Evolutionary conservation across 2,888 invertebrate species (phyloP).

Genomic region (Blomia tropicalis): DNA sequence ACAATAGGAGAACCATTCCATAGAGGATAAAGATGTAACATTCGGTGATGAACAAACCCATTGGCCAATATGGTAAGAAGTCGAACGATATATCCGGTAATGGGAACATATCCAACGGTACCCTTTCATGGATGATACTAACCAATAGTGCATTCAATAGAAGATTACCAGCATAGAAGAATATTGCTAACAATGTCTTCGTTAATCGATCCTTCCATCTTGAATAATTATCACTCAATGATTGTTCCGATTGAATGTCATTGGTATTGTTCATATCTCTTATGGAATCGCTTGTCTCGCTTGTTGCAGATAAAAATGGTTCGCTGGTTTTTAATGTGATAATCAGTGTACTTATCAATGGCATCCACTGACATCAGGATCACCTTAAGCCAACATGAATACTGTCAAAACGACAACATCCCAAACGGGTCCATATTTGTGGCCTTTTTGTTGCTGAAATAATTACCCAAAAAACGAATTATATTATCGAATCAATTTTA

Average conservation of each 20-base stretch:
- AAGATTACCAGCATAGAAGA: constrained; percentile 26
- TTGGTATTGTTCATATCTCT: not conserved
- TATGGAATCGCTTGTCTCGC: too few relatives aligned
- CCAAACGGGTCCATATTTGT: too few relatives aligned
- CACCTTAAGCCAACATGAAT: too few relatives aligned
- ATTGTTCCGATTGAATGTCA: not conserved
- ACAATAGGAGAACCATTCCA: not conserved
- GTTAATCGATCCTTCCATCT: constrained; percentile 34
- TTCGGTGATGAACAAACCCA: constrained; percentile 63
- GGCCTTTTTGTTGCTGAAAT: too few relatives aligned
- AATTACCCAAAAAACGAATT: too few relatives aligned
- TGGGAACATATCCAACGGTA: constrained; percentile 54
- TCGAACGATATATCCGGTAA: constrained; percentile 69
- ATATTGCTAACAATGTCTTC: constrained; percentile 27
- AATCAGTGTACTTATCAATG: too few relatives aligned
- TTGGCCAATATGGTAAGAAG: constrained; percentile 54
- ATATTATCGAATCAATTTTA: too few relatives aligned
- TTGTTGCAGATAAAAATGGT: too few relatives aligned
- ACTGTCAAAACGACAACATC: too few relatives aligned
- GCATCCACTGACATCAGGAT: too few relatives aligned
- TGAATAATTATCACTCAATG: not conserved
- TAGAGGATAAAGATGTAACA: constrained; percentile 39
- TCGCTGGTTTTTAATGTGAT: too few relatives aligned
- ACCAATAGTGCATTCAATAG: constrained; percentile 26
- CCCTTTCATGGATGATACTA: constrained; percentile 55